Base-by-base conservation (phyloP, 1,140 invertebrate species). In the Lerema accius region DNA sequence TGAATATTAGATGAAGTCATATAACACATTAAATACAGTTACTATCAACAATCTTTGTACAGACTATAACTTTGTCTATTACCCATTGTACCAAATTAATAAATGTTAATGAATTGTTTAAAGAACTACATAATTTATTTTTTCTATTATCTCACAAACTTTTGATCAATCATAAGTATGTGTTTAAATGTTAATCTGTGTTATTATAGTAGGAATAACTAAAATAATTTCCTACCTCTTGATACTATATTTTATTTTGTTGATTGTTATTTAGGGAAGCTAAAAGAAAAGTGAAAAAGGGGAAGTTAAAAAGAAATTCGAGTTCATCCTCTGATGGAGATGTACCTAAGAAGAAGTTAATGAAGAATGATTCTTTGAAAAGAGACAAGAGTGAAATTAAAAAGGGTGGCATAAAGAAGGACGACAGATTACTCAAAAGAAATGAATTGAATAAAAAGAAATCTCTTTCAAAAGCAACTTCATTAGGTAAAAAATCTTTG, bases 271-370 rank as follows among this genome's bases (percentile, higher is more conserved):
- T 37, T 66, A 92, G 90, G 68, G 89, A 91, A 63, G 69, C 78
- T 42, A 84, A 88, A 58, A 83, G 84, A 63, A 91, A 90, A 72
- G 56, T 26, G 6, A 90, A 90, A 53, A 92, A 91, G 73, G 76
- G 80, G 26, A 92, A 91, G 71, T 74, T 87, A 11, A 91, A 92
- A 76, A 82, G 91, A 66, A 92, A 92, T 75, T 92, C 91, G 0
- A 92, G 91, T 74, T 91, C 91, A 16, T 91, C 91, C 48, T 91
- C 91, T 39, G 90, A 90, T 69, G 88, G 89, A 56, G 89, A 91
- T 67, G 76, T 75, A 15, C 84, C 85, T 40, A 91, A 91, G 71
- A 92, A 91, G 68, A 92, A 92, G 71, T 76, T 86, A 65, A 19
- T 82, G 28, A 92, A 92, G 84, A 79, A 19, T 68, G 86, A 90